phyloP scores from a whole-genome alignment of 1,140 invertebrate genomes.

The Drepana arcuata region DNA sequence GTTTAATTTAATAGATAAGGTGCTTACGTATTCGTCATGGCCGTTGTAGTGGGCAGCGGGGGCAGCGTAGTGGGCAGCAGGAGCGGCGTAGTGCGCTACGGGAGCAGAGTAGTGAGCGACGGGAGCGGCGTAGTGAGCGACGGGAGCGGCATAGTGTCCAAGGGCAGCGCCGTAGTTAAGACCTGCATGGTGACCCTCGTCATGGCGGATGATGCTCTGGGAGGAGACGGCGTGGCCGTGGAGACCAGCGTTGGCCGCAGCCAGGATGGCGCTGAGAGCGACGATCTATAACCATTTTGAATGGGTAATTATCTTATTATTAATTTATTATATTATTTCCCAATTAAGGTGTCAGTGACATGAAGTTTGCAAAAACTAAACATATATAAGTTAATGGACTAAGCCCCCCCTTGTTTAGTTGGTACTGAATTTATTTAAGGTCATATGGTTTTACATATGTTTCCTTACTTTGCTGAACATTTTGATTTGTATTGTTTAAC shows the following conservation, averaged over 20 bases:
- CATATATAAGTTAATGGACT: too few relatives aligned
- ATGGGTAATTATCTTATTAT: too few relatives aligned
- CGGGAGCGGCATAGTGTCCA: constrained; percentile 19
- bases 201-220: constrained; percentile 32
- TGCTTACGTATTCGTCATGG: constrained; percentile 26
- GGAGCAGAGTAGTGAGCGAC: constrained; percentile 15
- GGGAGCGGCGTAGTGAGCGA: constrained; percentile 20
- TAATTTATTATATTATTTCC: too few relatives aligned
- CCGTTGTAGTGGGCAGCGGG: constrained; percentile 13
- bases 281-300: too few relatives aligned
- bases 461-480: too few relatives aligned
- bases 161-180: constrained; percentile 12
- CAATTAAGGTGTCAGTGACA: too few relatives aligned
- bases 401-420: too few relatives aligned
- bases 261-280: constrained; percentile 16
- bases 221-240: constrained; percentile 29
- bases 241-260: constrained; percentile 17
- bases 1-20: not conserved
- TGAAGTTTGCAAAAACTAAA: too few relatives aligned
- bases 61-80: constrained; percentile 8
- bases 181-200: constrained; percentile 12
- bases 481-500: too few relatives aligned
- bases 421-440: too few relatives aligned
- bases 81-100: constrained; percentile 10
- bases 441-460: too few relatives aligned